Evolutionary conservation across 2,888 invertebrate species (phyloP).

Genomic region (Ernsta delagoae): DNA sequence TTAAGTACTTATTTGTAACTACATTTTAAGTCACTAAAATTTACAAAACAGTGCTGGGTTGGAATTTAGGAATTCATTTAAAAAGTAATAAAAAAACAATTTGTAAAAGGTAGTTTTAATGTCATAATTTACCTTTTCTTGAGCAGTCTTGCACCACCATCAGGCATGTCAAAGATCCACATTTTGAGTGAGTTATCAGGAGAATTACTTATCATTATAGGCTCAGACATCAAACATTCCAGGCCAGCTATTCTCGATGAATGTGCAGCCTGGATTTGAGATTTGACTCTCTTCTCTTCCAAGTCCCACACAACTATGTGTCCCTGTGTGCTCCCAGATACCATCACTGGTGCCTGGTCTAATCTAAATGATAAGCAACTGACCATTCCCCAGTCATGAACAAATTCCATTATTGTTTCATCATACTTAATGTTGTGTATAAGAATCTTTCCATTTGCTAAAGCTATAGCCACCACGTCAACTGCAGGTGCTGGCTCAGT

Average conservation of each 20-base stretch:
- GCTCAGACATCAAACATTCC: slow-evolving; percentile 94
- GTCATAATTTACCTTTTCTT: slow-evolving; percentile 89
- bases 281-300: slow-evolving; percentile 90
- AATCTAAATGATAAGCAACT: slow-evolving; percentile 93
- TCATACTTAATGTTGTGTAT: slow-evolving; percentile 95
- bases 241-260: slow-evolving; percentile 90
- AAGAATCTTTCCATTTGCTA: slow-evolving; percentile 92
- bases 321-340: slow-evolving; percentile 92
- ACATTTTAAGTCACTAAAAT: too few relatives aligned
- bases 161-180: slow-evolving; percentile 96
- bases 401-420: slow-evolving; percentile 92
- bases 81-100: too few relatives aligned
- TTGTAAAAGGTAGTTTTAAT: too few relatives aligned
- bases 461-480: slow-evolving; percentile 95
- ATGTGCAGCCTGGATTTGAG: slow-evolving; percentile 93
- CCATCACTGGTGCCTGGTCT: slow-evolving; percentile 94
- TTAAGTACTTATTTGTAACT: too few relatives aligned
- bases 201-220: slow-evolving; percentile 95
- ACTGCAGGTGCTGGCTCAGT: slow-evolving; percentile 96
- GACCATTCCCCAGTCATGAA: slow-evolving; percentile 96
- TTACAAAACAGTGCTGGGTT: too few relatives aligned
- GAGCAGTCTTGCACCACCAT: slow-evolving; percentile 94
- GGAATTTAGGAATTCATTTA: too few relatives aligned
- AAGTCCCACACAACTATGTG: slow-evolving; percentile 98
- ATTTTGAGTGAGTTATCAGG: slow-evolving; percentile 97